These are phyloP conservation scores for Cancer borealis DNA, from an alignment of 2,888 invertebrate species.

Conservation along the genomic window DNA sequence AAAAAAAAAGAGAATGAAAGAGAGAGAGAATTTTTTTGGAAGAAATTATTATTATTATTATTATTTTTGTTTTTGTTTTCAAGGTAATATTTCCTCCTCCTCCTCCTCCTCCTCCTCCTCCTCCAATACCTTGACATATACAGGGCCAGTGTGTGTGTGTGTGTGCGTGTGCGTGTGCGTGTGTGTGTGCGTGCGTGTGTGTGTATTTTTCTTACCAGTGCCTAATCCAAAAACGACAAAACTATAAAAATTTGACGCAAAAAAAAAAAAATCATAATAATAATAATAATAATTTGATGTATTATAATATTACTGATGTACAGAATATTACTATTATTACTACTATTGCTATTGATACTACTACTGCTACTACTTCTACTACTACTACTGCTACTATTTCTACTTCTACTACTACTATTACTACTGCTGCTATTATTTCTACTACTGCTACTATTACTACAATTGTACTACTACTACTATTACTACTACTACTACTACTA, in stretches of 20 bases:
- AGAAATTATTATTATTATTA: not conserved
- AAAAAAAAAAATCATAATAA: not conserved
- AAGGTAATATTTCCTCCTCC: not conserved
- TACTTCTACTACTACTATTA: not conserved
- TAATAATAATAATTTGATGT: not conserved
- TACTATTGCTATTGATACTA: not conserved
- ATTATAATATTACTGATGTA: not conserved
- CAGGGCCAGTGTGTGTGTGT: not conserved
- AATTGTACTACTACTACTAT: not conserved
- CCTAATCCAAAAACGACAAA: not conserved
- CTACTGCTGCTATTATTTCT: not conserved
- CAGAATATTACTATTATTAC: not conserved
- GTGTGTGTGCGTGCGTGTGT: not conserved
- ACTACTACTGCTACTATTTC: not conserved
- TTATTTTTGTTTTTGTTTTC: not conserved
- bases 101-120: not conserved
- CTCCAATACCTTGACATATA: not conserved
- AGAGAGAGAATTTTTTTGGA: not conserved
- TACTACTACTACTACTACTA: not conserved
- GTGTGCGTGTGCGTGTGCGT: slow-evolving; percentile 11
- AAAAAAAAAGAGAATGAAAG: not conserved
- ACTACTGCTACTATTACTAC: not conserved
- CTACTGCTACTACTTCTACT: not conserved
- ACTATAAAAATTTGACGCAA: no score
- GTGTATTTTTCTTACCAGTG: slow-evolving; percentile 2